These are phyloP conservation scores for Cyphomyrus discorhynchus DNA, from an alignment of 2,113 vertebrate species.

Conservation along the genomic window DNA sequence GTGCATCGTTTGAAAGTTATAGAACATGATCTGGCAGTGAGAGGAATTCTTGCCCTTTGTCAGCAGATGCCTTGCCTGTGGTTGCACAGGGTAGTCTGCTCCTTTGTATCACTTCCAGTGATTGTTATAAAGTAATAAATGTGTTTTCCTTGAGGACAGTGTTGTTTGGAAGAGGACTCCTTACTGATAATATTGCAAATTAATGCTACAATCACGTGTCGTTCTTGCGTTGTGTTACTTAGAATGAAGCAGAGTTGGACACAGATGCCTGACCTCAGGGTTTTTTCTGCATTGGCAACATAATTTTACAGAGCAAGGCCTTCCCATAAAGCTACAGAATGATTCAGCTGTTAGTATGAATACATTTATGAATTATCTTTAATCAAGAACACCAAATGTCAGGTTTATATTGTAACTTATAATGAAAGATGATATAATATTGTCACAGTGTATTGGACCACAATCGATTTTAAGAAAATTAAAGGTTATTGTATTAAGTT, in stretches of 20 bases:
- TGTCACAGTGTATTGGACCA: neutral
- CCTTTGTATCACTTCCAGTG: conserved; percentile 46
- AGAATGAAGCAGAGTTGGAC: neutral
- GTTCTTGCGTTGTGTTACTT: neutral
- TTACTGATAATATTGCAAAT: neutral
- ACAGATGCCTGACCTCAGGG: neutral
- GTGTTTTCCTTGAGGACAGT: neutral
- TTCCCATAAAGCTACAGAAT: neutral
- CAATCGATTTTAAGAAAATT: neutral
- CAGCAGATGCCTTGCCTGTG: conserved; percentile 63
- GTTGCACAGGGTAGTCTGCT: conserved; percentile 58
- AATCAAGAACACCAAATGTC: neutral
- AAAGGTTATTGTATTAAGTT: neutral
- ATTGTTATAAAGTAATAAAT: neutral
- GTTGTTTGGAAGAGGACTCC: neutral
- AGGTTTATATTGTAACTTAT: neutral
- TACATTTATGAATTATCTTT: neutral
- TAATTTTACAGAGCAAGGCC: neutral
- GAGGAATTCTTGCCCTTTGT: conserved; percentile 54
- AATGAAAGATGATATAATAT: neutral
- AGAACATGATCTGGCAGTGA: conserved; percentile 56
- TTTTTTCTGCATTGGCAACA: neutral
- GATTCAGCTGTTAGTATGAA: neutral
- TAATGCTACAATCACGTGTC: neutral
- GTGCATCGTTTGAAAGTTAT: conserved; percentile 53